A percentile compares a stretch with the other conserved stretches of the same genome.
Conservation (phyloP, 2,113 vertebrate genomes). For the Rhea pennata region DNA sequence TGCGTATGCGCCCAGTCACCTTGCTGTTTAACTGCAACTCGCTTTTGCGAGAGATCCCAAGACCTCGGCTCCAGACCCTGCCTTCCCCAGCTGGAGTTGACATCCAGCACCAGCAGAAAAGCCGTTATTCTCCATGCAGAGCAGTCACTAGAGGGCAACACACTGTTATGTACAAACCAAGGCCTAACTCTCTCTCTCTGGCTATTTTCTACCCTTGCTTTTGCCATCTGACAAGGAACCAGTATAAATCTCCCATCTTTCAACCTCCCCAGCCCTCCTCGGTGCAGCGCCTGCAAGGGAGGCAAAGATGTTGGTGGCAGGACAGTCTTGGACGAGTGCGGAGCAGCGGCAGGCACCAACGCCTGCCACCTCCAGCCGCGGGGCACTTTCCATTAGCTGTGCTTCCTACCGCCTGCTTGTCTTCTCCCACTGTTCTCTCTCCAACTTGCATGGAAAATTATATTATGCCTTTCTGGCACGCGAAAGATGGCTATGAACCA, state of each 20-base stretch:
- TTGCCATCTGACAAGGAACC: accelerated
- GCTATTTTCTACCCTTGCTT: neutral
- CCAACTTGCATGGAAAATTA: neutral
- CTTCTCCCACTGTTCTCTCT: neutral
- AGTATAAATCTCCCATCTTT: neutral
- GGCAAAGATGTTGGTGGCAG: neutral
- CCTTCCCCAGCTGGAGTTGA: neutral
- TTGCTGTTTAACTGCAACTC: neutral
- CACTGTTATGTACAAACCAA: neutral
- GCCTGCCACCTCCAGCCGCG: neutral
- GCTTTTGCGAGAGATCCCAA: neutral
- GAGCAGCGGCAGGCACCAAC: accelerated
- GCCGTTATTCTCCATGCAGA: neutral
- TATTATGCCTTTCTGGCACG: conserved; percentile 4
- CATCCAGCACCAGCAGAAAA: neutral
- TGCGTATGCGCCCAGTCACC: neutral
- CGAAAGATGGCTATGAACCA: neutral
- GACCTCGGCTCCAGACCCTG: neutral
- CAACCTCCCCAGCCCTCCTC: neutral
- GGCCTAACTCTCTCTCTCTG: neutral
- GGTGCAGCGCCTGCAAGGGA: neutral
- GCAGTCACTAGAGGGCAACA: neutral
- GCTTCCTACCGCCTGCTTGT: neutral
- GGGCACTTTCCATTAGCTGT: neutral
- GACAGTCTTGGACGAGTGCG: neutral